A percentile compares a stretch with the other conserved stretches of the same genome.
Evolutionary conservation across 2,113 vertebrate species (phyloP).

Genomic region (Aplodontia rufa): DNA sequence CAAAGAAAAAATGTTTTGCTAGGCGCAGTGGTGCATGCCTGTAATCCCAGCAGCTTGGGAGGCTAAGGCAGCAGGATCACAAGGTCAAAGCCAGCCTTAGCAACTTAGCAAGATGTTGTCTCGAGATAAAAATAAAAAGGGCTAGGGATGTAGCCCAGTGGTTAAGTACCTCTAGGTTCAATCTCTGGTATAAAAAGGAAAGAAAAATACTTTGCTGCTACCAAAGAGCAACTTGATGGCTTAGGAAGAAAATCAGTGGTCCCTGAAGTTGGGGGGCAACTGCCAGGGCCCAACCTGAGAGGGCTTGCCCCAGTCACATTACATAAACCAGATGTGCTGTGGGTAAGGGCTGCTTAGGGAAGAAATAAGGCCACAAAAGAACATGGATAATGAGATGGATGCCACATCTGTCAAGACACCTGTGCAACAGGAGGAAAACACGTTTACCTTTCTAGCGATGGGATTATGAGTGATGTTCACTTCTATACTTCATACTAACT

Average conservation of each 20-base stretch:
- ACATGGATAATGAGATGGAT: fast-evolving
- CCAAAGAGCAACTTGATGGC: neutral
- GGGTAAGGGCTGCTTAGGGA: neutral
- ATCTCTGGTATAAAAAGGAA: no score
- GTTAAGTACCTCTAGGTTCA: no score
- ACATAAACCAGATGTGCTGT: neutral
- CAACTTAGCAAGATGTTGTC: no score
- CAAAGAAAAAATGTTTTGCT: neutral
- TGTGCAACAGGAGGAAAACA: fast-evolving
- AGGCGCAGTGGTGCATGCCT: no score
- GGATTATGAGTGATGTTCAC: neutral
- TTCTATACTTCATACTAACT: neutral
- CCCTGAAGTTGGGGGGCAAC: neutral
- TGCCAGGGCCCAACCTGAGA: neutral
- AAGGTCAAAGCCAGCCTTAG: no score
- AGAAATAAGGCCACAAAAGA: neutral
- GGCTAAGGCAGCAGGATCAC: no score
- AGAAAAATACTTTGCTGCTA: neutral
- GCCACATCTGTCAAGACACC: neutral
- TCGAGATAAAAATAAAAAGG: no score
- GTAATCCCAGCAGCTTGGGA: no score
- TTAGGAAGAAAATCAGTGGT: neutral
- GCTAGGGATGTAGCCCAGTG: no score
- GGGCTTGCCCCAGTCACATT: neutral
- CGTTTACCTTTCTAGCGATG: neutral